phyloP scores from a whole-genome alignment of 2,888 invertebrate genomes.

The Tiliacea aurago region DNA sequence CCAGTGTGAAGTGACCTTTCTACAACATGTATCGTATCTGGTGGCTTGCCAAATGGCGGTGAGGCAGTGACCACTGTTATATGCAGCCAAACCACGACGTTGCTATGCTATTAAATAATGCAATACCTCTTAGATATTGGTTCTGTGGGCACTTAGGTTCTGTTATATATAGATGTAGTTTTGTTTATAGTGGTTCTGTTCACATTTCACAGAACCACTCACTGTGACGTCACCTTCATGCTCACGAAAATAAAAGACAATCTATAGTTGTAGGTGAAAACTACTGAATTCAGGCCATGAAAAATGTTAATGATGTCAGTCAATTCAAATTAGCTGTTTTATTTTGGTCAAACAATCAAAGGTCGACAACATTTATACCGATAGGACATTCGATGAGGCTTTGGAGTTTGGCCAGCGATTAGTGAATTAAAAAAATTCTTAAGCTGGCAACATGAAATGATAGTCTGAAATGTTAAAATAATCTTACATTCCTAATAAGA shows the following conservation, averaged over 20 bases:
- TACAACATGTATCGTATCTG: conserved; percentile 43
- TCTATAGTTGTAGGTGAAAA: not conserved
- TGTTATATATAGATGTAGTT: conserved; percentile 12
- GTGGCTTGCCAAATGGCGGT: conserved; percentile 57
- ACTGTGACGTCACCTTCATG: not conserved
- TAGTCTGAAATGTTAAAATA: too few relatives aligned
- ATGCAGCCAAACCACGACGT: conserved; percentile 53
- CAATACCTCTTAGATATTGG: conserved; percentile 24
- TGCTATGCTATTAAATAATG: conserved; percentile 39
- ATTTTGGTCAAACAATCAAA: too few relatives aligned
- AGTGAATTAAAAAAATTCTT: too few relatives aligned
- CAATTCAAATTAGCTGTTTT: too few relatives aligned
- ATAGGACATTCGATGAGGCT: too few relatives aligned
- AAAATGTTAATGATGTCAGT: not conserved
- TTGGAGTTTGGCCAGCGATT: too few relatives aligned
- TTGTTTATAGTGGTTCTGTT: not conserved
- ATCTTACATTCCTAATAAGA: too few relatives aligned
- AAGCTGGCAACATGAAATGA: too few relatives aligned
- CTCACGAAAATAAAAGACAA: not conserved
- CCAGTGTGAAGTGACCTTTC: conserved; percentile 50
- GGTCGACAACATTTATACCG: too few relatives aligned
- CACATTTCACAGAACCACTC: not conserved
- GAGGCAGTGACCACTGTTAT: conserved; percentile 37
- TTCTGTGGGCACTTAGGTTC: not conserved
- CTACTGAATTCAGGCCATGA: not conserved